phyloP scores from a whole-genome alignment of 2,113 vertebrate genomes.

The Pyxicephalus adspersus region DNA sequence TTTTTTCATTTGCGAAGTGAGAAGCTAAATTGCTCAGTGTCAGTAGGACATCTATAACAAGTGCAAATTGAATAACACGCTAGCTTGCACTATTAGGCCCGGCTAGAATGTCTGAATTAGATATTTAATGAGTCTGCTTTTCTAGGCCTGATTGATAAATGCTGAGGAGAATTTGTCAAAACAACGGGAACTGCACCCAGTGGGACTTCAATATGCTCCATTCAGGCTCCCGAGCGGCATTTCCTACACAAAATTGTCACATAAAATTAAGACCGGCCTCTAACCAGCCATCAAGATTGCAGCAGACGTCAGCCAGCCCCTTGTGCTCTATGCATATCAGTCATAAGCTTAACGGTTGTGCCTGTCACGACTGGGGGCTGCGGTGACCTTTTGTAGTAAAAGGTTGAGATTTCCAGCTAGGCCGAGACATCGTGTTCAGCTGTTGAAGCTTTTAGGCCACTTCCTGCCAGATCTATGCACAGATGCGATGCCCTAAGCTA shows the following conservation, averaged over 20 bases:
- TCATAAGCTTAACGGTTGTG: constrained; percentile 81
- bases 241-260: constrained; percentile 79
- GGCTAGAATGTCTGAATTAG: constrained; percentile 78
- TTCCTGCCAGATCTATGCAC: constrained; percentile 90
- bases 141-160: constrained; percentile 93
- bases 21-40: constrained; percentile 88
- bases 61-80: constrained; percentile 89
- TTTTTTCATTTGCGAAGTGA: constrained; percentile 94
- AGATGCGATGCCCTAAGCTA: constrained; percentile 98
- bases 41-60: constrained; percentile 83
- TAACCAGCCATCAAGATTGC: constrained; percentile 81
- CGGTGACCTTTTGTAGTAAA: constrained; percentile 85
- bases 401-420: constrained; percentile 76
- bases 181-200: constrained; percentile 87
- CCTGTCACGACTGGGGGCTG: constrained; percentile 78
- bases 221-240: constrained; percentile 86
- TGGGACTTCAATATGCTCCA: constrained; percentile 91
- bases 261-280: constrained; percentile 82
- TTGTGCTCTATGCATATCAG: constrained; percentile 80
- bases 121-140: constrained; percentile 78
- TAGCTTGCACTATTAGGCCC: constrained; percentile 79
- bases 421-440: constrained; percentile 88
- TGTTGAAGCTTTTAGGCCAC: constrained; percentile 92
- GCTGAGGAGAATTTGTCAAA: constrained; percentile 93
- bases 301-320: constrained; percentile 76